Evolutionary conservation across 2,888 invertebrate genomes (phyloP).

Genomic region (Parnassius mnemosyne): DNA sequence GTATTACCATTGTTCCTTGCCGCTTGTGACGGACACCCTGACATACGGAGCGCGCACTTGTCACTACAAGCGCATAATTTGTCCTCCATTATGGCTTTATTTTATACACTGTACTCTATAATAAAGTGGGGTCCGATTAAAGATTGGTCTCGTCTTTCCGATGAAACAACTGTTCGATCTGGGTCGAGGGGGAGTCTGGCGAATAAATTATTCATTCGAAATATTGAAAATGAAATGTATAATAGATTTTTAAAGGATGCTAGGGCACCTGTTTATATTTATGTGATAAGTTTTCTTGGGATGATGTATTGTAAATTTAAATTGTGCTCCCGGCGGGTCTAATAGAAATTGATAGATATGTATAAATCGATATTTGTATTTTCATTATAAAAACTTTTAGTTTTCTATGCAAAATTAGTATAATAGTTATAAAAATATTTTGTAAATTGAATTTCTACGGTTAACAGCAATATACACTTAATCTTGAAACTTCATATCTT

Average conservation of each 20-base stretch:
- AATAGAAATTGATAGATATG: no score
- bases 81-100: slow-evolving; percentile 71
- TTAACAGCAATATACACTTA: no score
- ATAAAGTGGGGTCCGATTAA: slow-evolving; percentile 72
- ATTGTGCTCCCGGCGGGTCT: no score
- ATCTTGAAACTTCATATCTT: no score
- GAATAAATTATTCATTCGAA: slow-evolving; percentile 75
- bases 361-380: no score
- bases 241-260: slow-evolving; percentile 60
- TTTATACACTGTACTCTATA: slow-evolving; percentile 55
- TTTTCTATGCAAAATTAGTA: no score
- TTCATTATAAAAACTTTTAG: no score
- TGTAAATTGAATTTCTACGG: no score
- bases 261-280: slow-evolving; percentile 56
- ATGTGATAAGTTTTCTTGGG: background rate
- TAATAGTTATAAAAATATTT: no score
- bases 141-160: slow-evolving; percentile 72
- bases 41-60: slow-evolving; percentile 76
- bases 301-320: no score
- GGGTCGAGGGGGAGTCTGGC: slow-evolving; percentile 42
- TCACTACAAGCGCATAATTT: slow-evolving; percentile 70
- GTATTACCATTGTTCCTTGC: slow-evolving; percentile 34
- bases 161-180: slow-evolving; percentile 66
- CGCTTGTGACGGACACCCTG: slow-evolving; percentile 71
- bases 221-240: slow-evolving; percentile 67